Percentiles rank a stretch among this genome's conserved stretches.
Conservation (phyloP, 1,140 invertebrate species). For the Calephelis nemesis region DNA sequence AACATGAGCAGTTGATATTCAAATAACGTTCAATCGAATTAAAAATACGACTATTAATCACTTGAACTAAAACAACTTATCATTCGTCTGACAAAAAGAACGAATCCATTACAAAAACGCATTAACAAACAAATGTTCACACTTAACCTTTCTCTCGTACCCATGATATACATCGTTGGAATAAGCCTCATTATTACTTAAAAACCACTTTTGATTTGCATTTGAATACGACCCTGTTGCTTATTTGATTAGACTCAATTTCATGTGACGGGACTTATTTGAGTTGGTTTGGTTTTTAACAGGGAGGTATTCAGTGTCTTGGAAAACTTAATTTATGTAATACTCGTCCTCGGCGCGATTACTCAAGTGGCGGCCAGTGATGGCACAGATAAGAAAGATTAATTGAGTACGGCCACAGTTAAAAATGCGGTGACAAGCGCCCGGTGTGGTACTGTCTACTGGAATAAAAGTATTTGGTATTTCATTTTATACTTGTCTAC, state of each 20-base stretch:
- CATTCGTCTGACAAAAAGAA: constrained; percentile 51
- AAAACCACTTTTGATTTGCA: constrained; percentile 31
- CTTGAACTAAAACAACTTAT: constrained; percentile 56
- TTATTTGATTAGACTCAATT: constrained; percentile 27
- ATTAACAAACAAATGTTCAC: constrained; percentile 77
- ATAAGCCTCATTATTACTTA: constrained; percentile 67
- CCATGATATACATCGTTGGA: constrained; percentile 62
- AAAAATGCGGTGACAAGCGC: constrained; percentile 58
- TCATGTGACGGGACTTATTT: constrained; percentile 12
- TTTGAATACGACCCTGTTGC: constrained; percentile 22
- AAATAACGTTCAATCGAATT: constrained; percentile 26
- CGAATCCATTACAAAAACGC: constrained; percentile 57
- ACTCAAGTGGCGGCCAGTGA: constrained; percentile 59
- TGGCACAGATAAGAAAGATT: constrained; percentile 69
- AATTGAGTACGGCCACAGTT: constrained; percentile 56
- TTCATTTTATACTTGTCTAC: constrained; percentile 16
- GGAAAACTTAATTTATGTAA: constrained; percentile 77
- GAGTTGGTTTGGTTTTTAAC: constrained; percentile 41
- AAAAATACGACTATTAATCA: constrained; percentile 50
- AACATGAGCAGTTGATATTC: constrained; percentile 17
- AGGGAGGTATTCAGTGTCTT: constrained; percentile 68
- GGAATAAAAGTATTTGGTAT: constrained; percentile 35
- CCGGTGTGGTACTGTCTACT: constrained; percentile 56
- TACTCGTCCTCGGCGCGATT: constrained; percentile 64
- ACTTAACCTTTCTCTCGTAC: constrained; percentile 71